Percentiles rank a stretch among this genome's conserved stretches.
These are phyloP conservation scores for Ophioninae sp. DNA, from an alignment of 2,888 invertebrate genomes.

Conservation along the genomic window DNA sequence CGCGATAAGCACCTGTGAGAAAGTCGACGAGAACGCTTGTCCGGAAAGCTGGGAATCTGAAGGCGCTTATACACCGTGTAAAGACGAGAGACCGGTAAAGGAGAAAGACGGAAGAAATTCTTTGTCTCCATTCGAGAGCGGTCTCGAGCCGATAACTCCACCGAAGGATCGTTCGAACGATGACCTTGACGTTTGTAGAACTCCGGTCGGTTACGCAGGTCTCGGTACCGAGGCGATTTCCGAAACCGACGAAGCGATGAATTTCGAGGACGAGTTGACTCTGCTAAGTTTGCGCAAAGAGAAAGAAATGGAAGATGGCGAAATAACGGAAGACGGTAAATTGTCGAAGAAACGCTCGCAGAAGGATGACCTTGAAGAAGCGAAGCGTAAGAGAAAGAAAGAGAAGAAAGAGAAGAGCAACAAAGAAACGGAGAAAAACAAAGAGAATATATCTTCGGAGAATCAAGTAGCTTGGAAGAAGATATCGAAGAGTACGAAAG, in stretches of 20 bases:
- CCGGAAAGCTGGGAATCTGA: constrained; percentile 76
- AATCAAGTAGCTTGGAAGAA: constrained; percentile 88
- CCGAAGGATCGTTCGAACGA: constrained; percentile 74
- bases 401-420: constrained; percentile 82
- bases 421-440: constrained; percentile 81
- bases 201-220: constrained; percentile 78
- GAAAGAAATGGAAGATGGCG: constrained; percentile 79
- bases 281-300: constrained; percentile 78
- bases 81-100: constrained; percentile 76
- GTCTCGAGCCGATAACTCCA: constrained; percentile 78
- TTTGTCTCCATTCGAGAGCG: constrained; percentile 71
- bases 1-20: constrained; percentile 8
- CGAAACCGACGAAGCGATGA: constrained; percentile 80
- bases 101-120: constrained; percentile 63
- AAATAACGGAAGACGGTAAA: constrained; percentile 73
- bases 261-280: constrained; percentile 78
- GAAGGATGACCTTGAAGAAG: constrained; percentile 72
- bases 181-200: constrained; percentile 79
- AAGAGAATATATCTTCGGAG: constrained; percentile 81
- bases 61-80: constrained; percentile 79
- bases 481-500: constrained; percentile 89
- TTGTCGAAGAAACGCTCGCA: constrained; percentile 72
- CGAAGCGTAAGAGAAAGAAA: constrained; percentile 81
- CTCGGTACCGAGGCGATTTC: constrained; percentile 81
- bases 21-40: constrained; percentile 37